Evolutionary conservation across 2,888 invertebrate species (phyloP).

Genomic region (Agriotes lineatus): DNA sequence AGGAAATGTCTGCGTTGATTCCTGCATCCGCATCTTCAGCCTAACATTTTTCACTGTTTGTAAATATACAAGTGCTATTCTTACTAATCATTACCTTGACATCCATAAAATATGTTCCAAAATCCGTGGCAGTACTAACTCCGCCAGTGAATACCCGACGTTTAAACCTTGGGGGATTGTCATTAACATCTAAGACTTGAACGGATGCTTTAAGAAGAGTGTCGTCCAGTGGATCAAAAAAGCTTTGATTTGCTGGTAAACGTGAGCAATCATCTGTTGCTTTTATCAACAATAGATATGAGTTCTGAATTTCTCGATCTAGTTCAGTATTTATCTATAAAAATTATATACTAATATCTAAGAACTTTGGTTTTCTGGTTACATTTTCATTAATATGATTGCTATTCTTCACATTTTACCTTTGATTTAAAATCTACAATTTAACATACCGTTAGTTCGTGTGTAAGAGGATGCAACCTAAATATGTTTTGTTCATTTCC

Average conservation of each 20-base stretch:
- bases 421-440: too few relatives aligned
- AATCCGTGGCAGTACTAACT: constrained; percentile 92
- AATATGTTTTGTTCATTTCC: constrained; percentile 84
- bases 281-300: constrained; percentile 79
- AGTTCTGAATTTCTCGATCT: constrained; percentile 80
- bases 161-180: constrained; percentile 88
- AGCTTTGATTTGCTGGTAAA: constrained; percentile 70
- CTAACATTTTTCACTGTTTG: too few relatives aligned
- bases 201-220: constrained; percentile 79
- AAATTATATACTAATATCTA: too few relatives aligned
- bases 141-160: constrained; percentile 91
- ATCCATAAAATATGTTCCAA: constrained; percentile 88
- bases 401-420: too few relatives aligned
- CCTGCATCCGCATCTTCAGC: constrained; percentile 84
- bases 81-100: constrained; percentile 77
- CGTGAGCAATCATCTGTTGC: constrained; percentile 87
- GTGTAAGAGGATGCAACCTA: constrained; percentile 78
- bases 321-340: constrained; percentile 71
- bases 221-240: constrained; percentile 72
- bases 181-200: constrained; percentile 87
- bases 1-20: constrained; percentile 79
- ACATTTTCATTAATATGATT: too few relatives aligned
- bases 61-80: too few relatives aligned
- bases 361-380: too few relatives aligned
- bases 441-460: constrained; percentile 73